Evolutionary conservation across 2,797 vertebrate species (phyloP), one percentile per base, ranked within the genome.

Genomic region (Neopelma chrysocephalum): DNA sequence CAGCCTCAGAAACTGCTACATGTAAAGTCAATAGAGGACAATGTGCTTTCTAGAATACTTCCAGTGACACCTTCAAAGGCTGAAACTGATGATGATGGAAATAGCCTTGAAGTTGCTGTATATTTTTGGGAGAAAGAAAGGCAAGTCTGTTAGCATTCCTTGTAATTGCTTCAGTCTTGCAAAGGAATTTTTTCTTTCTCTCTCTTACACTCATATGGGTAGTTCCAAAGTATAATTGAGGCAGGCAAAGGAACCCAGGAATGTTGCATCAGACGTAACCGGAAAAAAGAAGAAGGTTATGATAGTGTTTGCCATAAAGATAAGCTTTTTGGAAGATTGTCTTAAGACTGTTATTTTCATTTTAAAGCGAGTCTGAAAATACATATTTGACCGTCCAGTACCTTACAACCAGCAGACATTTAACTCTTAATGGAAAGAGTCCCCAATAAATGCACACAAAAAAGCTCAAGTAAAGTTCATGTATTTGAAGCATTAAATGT

Each of bases 21-120:
- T 3, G 6, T 9, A 7, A 21, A 58, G 19, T 13, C 50, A 36
- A 11, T 4, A 12, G 29, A 45, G 14, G 27, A 23, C 4, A 0
- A 1, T 16, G 16, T 43, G 12, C 18, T 68, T 47, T 56, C 42
- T 26, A 26, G 19, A 7, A 13, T n/a, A 25, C 47, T 86, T 36
- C 27, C 64, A 73, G 29, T 14, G 36, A 38, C 22, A 36, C 34
- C 12, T 45, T 22, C 32, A 16, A 50, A 54, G 12, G 7, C 0
- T 25, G 18, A 42, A 54, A 89, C 34, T 13, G 27, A 78, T 58
- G 29, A 11, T 36, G 45, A 42, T 1, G 3, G 36, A 79, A 91
- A 58, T 22, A 70, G 6, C 34, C 36, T 29, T n/a, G 45, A 77
- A 62, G 19, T 15, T 75, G 47, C 4, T 19, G 17, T 7, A 12